phyloP scores from a whole-genome alignment of 2,113 vertebrate genomes.

The Micronycteris hirsuta region DNA sequence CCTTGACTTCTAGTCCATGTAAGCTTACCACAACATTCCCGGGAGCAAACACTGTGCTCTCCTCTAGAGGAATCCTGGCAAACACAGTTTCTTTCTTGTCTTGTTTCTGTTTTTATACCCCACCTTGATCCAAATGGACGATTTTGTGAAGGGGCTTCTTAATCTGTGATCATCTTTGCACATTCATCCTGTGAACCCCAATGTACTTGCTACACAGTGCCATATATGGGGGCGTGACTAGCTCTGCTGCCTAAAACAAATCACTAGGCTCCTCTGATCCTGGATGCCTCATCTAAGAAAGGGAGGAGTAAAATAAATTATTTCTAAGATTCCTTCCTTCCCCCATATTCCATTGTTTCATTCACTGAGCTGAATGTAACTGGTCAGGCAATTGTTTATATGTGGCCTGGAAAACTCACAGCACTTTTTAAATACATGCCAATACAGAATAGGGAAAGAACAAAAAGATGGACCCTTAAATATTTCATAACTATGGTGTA shows the following conservation, averaged over 20 bases:
- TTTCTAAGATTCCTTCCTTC: not conserved
- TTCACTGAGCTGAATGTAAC: not conserved
- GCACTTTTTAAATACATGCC: not conserved
- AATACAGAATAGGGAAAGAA: not conserved
- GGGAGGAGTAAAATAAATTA: not conserved
- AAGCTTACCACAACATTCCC: not conserved
- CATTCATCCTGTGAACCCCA: not conserved
- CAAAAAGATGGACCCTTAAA: not conserved
- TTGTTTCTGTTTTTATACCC: not conserved
- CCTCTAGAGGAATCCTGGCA: not conserved
- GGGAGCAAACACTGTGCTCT: not conserved
- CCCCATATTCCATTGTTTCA: not conserved
- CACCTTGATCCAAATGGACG: not conserved
- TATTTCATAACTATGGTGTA: not conserved
- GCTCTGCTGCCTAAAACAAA: not conserved
- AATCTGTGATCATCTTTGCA: not conserved
- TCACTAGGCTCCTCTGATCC: not conserved
- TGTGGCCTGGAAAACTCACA: not conserved
- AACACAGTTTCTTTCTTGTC: not conserved
- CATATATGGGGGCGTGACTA: not conserved
- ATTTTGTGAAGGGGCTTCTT: not conserved
- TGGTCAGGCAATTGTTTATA: not conserved
- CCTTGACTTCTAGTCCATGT: not conserved
- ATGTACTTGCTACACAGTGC: not conserved
- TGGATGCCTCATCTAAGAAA: not conserved